These are phyloP conservation scores for Paedocypris sp. DNA, from an alignment of 2,113 vertebrate species.

Conservation along the genomic window DNA sequence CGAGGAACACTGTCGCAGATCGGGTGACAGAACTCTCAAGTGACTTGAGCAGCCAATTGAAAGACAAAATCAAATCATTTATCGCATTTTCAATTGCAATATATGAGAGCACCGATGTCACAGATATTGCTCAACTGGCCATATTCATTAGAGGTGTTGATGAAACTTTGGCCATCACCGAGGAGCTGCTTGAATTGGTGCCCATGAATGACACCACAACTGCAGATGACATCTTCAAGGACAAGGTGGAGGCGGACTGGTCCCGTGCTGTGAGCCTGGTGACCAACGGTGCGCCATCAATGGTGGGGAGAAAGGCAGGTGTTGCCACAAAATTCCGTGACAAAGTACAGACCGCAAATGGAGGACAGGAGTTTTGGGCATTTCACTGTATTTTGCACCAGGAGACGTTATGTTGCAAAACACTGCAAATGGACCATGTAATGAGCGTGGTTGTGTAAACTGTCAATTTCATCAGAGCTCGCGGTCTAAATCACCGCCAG, in stretches of 20 bases:
- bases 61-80: neutral
- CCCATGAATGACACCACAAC: neutral
- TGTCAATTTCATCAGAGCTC: neutral
- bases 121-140: neutral
- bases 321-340: neutral
- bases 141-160: slow-evolving; percentile 21
- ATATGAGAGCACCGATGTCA: neutral
- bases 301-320: neutral
- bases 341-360: neutral
- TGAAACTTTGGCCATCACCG: slow-evolving; percentile 4
- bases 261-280: neutral
- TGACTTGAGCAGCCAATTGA: neutral
- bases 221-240: neutral
- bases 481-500: neutral
- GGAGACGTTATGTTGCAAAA: neutral
- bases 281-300: neutral
- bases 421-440: neutral
- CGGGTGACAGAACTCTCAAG: neutral
- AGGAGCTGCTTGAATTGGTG: slow-evolving; percentile 15
- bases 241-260: neutral
- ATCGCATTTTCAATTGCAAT: neutral
- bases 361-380: neutral
- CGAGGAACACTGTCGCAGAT: neutral
- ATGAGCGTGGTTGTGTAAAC: neutral
- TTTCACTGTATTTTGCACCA: neutral